Base-by-base conservation (phyloP, 2,888 invertebrate species). In the Conus canariensis region DNA sequence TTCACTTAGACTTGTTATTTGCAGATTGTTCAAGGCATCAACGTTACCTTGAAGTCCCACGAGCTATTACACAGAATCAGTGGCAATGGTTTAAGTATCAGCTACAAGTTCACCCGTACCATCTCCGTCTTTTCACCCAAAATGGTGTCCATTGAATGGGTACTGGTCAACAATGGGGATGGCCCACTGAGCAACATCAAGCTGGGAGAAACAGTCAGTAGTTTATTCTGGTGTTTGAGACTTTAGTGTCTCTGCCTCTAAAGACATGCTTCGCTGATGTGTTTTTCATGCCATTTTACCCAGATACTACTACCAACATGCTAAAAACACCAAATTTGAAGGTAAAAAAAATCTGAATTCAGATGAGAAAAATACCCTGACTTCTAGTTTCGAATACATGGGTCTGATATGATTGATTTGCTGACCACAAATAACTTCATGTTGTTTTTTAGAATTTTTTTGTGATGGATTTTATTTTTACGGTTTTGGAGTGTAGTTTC, bases 71-170 rank as follows among this genome's bases (percentile, higher is more conserved):
- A 96, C 93, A 93, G 94, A 70, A 95, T 96, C 91, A 93, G 94
- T 10, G 95, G 95, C n/a, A 94, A 94, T 89, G 97, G 97, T 97
- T 92, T 97, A 67, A 94, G 95, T 90, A 95, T 96, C 45, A 93
- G 94, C 4, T 97, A 96, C 92, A 96, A 77, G 89, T 96, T 95
- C 92, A 95, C 95, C 0, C 92, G 96, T 60, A 95, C 95, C 30
- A 94, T 96, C 82, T 96, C 96, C 85, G 93, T 99, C 88, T 98
- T 97, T 96, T 98, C 98, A 14, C 97, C 97, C 8, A 97, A 97
- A 92, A 98, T 99, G 98, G 97, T 97, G 91, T 98, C 98, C 45
- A 96, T 99, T 19, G 98, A 98, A 95, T 96, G 99, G 91, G 97
- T 97, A 59, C 98, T 99, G 96, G 97, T 97, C 70, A 99, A 99